Conservation (phyloP, 2,797 vertebrate species). For the Hippoglossus hippoglossus region DNA sequence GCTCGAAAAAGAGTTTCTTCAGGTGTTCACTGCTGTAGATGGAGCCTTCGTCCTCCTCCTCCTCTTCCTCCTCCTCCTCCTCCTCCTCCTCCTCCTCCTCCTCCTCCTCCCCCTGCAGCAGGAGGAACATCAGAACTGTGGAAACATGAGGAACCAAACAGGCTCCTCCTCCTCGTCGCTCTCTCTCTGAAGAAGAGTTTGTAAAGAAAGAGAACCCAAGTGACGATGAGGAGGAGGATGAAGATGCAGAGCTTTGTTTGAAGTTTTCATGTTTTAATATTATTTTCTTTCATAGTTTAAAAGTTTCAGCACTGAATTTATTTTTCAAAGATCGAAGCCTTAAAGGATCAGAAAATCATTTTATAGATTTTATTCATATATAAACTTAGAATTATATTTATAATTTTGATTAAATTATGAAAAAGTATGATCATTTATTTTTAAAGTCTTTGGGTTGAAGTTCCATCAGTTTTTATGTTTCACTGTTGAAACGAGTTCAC, state of each 20-base stretch:
- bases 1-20: constrained; percentile 96
- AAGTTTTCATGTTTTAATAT: neutral
- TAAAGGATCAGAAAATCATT: no score
- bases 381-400: no score
- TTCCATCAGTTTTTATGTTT: no score
- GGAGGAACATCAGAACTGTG: no score
- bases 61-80: neutral
- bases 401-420: no score
- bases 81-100: neutral
- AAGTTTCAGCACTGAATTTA: neutral
- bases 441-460: no score
- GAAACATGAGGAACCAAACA: no score
- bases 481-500: no score
- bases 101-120: no score
- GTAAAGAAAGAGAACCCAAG: neutral
- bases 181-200: no score
- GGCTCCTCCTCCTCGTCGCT: neutral
- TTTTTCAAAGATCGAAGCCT: neutral
- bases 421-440: no score
- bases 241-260: neutral
- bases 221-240: neutral
- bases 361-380: neutral
- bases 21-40: constrained; percentile 89
- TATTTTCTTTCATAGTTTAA: neutral
- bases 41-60: constrained; percentile 1